Conservation (phyloP, 2,888 invertebrate genomes). For the Yponomeuta cagnagella region DNA sequence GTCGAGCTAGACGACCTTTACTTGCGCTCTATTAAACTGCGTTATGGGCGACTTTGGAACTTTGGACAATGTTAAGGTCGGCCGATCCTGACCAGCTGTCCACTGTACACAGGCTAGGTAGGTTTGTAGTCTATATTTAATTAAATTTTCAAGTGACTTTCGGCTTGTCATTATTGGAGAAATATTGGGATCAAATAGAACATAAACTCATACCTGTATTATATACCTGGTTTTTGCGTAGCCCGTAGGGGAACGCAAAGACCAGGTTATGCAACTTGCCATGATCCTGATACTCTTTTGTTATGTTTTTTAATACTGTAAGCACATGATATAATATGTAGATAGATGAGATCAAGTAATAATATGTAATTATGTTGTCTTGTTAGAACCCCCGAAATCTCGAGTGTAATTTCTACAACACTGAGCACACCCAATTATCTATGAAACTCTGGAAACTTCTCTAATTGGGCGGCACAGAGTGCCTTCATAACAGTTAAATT, state of each 20-base stretch:
- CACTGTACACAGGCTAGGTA: background rate
- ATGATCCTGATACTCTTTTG: too few species aligned
- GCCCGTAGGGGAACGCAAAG: too few species aligned
- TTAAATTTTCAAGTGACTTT: background rate
- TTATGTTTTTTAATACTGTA: background rate
- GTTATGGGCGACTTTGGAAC: too few species aligned
- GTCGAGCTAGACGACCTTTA: too few species aligned
- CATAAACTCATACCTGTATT: too few species aligned
- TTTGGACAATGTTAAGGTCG: too few species aligned
- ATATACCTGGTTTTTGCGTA: too few species aligned
- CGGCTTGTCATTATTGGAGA: background rate
- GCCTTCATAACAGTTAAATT: constrained; percentile 4
- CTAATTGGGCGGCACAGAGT: constrained; percentile 14
- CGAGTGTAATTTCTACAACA: constrained; percentile 10
- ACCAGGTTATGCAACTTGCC: too few species aligned
- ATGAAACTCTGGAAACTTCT: constrained; percentile 9
- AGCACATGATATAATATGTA: background rate
- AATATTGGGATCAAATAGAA: background rate
- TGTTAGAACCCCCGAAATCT: constrained; percentile 1
- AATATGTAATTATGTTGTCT: background rate
- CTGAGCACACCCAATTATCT: constrained; percentile 14
- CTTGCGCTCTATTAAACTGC: too few species aligned
- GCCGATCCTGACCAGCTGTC: too few species aligned
- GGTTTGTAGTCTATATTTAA: background rate
- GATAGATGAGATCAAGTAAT: background rate